These are phyloP conservation scores for Pangasianodon gigas DNA, from an alignment of 2,113 vertebrate species.

Conservation along the genomic window DNA sequence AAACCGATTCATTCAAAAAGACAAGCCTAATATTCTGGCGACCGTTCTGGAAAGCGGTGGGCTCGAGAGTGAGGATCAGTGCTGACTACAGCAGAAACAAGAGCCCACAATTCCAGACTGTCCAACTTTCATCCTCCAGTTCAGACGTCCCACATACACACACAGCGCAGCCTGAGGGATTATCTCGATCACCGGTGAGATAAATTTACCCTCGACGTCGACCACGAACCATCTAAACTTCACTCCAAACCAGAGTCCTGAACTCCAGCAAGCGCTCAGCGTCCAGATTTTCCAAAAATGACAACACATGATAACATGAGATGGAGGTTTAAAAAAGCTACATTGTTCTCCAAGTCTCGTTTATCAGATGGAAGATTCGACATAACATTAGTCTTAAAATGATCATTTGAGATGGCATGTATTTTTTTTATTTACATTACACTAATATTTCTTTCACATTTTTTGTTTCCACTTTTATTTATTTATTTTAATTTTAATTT, in stretches of 20 bases:
- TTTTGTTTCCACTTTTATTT: not conserved
- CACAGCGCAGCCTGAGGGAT: constrained; percentile 53
- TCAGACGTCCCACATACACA: constrained; percentile 47
- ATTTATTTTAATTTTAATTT: too few species aligned
- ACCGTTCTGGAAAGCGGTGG: not conserved
- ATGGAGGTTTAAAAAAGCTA: constrained; percentile 41
- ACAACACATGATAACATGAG: constrained; percentile 34
- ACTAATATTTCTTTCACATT: not conserved
- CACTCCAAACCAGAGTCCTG: constrained; percentile 40
- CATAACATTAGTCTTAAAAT: not conserved
- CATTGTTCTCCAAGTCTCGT: constrained; percentile 62
- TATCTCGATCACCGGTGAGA: constrained; percentile 54
- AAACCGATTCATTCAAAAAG: not conserved
- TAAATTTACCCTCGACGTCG: constrained; percentile 54
- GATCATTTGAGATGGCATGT: not conserved
- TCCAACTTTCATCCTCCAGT: not conserved
- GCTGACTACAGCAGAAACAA: not conserved
- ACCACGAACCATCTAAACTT: not conserved
- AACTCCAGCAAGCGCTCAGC: constrained; percentile 63
- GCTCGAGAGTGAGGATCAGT: not conserved
- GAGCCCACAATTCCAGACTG: not conserved
- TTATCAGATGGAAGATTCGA: constrained; percentile 59
- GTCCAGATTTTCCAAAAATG: constrained; percentile 55
- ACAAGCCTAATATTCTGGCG: constrained; percentile 9
- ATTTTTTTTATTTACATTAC: not conserved